Percentiles rank a stretch among this genome's conserved stretches.
Conservation (phyloP, 2,113 vertebrate genomes). For the Thomomys bottae region DNA sequence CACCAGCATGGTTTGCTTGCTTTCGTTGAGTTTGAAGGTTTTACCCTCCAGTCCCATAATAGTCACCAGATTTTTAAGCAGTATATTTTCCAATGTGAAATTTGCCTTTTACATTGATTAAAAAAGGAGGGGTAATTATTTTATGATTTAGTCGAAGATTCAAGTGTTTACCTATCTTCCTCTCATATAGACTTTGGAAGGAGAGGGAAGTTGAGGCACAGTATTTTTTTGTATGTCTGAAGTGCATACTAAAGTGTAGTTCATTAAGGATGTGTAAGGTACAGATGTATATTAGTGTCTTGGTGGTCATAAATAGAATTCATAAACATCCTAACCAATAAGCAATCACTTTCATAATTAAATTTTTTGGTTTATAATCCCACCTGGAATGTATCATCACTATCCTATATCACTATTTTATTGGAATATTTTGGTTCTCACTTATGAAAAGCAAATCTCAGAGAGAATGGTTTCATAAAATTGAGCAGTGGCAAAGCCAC, state of each 20-base stretch:
- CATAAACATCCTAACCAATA: slow-evolving; percentile 1
- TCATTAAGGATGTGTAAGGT: background rate
- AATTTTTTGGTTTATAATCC: slow-evolving; percentile 34
- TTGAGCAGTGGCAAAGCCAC: background rate
- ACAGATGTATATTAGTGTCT: slow-evolving; percentile 29
- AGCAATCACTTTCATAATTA: background rate
- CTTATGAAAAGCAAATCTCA: slow-evolving; percentile 45
- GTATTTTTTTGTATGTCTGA: background rate
- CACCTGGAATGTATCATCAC: background rate
- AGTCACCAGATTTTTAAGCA: background rate
- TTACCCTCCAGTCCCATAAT: rapidly evolving
- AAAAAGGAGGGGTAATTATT: slow-evolving; percentile 21
- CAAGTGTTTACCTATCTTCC: background rate
- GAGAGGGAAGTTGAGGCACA: slow-evolving; percentile 35
- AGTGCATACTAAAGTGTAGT: background rate
- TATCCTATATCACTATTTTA: background rate
- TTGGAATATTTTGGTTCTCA: slow-evolving; percentile 32
- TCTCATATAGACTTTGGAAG: background rate
- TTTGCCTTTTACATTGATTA: background rate
- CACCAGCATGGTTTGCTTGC: background rate
- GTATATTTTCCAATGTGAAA: background rate
- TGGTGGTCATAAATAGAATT: slow-evolving; percentile 36
- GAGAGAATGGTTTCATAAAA: slow-evolving; percentile 42
- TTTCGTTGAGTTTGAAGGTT: rapidly evolving
- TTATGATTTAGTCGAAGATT: slow-evolving; percentile 3